These are phyloP conservation scores for Oxystoma pomonae DNA, from an alignment of 2,888 invertebrate species.

Conservation along the genomic window DNA sequence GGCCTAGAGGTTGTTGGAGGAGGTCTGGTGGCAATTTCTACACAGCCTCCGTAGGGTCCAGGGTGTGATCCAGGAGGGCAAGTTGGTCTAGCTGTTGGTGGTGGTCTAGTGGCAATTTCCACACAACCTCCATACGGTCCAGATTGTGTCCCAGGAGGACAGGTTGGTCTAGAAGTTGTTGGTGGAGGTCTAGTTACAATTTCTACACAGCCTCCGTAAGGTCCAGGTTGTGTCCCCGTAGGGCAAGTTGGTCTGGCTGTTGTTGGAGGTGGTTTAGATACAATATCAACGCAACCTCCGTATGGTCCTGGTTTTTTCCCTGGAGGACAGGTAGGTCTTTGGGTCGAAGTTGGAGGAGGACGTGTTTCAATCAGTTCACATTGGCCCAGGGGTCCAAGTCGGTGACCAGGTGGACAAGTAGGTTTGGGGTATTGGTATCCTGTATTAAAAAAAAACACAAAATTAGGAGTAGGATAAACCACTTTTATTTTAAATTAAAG, in stretches of 20 bases:
- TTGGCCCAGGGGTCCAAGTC: slow-evolving; percentile 17
- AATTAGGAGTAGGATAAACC: too few species aligned
- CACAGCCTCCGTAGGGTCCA: slow-evolving; percentile 16
- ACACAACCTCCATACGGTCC: slow-evolving; percentile 12
- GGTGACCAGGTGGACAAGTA: slow-evolving; percentile 24
- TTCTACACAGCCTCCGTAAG: slow-evolving; percentile 14
- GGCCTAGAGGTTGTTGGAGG: slow-evolving; percentile 12
- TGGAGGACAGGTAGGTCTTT: background rate
- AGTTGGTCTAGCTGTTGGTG: slow-evolving; percentile 10
- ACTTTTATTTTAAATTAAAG: too few species aligned
- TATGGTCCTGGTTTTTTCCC: background rate
- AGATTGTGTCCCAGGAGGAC: slow-evolving; percentile 11
- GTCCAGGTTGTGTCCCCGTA: slow-evolving; percentile 12
- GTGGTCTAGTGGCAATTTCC: background rate
- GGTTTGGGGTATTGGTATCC: too few species aligned
- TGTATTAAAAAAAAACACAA: too few species aligned
- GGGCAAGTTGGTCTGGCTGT: slow-evolving; percentile 13
- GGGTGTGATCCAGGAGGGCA: slow-evolving; percentile 18
- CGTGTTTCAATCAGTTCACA: slow-evolving; percentile 16
- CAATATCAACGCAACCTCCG: background rate
- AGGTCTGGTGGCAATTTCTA: slow-evolving; percentile 10
- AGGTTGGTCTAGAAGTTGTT: slow-evolving; percentile 6
- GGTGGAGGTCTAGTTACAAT: slow-evolving; percentile 2
- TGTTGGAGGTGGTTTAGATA: background rate
- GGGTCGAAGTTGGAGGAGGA: slow-evolving; percentile 16